Conservation (phyloP, 2,797 vertebrate genomes). For the Loriculus beryllinus region DNA sequence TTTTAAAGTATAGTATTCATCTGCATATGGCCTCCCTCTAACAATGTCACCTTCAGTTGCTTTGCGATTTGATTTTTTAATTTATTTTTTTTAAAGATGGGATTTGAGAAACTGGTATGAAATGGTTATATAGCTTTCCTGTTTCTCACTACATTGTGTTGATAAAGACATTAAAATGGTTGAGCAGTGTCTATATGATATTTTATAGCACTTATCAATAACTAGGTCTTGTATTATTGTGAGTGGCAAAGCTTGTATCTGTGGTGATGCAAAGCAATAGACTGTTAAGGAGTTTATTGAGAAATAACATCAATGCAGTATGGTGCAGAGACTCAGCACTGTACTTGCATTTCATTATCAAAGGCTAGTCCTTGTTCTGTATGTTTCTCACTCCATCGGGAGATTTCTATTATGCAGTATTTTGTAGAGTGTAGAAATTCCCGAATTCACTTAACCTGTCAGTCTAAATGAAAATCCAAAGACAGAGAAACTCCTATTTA, state of each 20-base stretch:
- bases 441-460: not conserved
- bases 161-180: not conserved
- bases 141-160: not conserved
- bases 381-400: not conserved
- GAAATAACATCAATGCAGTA: not conserved
- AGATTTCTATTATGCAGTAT: not conserved
- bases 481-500: not conserved
- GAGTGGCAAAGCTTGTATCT: not conserved
- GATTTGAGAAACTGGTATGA: not conserved
- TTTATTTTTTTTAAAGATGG: not conserved
- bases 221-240: not conserved
- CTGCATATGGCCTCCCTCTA: not conserved
- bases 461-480: not conserved
- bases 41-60: not conserved
- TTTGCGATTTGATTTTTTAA: not conserved
- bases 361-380: not conserved
- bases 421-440: not conserved
- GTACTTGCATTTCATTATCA: not conserved
- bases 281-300: not conserved
- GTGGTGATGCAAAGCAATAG: not conserved
- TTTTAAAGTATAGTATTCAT: not conserved
- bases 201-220: not conserved
- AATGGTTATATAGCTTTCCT: not conserved
- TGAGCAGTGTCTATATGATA: not conserved
- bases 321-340: not conserved